Percentiles rank a stretch among this genome's conserved stretches.
Evolutionary conservation across 2,113 vertebrate genomes (phyloP).

Genomic region (Ellobius talpinus): DNA sequence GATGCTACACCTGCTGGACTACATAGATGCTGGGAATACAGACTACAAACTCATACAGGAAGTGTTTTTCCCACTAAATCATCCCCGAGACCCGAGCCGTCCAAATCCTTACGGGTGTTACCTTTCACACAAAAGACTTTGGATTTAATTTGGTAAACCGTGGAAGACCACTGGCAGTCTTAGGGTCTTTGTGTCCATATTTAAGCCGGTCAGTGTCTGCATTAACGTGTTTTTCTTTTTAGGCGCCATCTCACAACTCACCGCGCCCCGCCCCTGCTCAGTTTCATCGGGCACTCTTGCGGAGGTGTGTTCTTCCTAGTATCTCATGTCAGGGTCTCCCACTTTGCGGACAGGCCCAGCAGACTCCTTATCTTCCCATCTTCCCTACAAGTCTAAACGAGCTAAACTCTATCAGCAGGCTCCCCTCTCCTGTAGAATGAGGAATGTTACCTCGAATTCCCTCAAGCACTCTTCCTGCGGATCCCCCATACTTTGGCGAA

Average conservation of each 20-base stretch:
- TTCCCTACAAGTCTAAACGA: neutral
- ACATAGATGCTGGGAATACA: neutral
- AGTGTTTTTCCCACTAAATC: neutral
- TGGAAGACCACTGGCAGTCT: neutral
- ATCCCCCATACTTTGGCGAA: neutral
- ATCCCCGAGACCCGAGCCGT: too few relatives aligned
- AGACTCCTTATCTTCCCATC: neutral
- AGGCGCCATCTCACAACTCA: neutral
- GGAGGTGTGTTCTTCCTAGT: neutral
- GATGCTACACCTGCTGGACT: neutral
- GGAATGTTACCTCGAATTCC: neutral
- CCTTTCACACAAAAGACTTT: neutral
- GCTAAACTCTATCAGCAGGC: neutral
- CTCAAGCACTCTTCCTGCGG: neutral
- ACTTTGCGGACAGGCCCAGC: neutral
- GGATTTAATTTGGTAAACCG: neutral
- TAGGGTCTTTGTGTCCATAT: neutral
- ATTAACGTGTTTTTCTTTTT: neutral
- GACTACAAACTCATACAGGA: accelerated
- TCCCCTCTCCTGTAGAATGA: neutral
- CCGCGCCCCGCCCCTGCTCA: neutral
- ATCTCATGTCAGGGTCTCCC: neutral
- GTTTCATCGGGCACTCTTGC: neutral
- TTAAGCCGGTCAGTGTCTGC: neutral
- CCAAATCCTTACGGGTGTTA: neutral